Evolutionary conservation across 1,140 invertebrate genomes (phyloP), one percentile per base, ranked within the genome.

Genomic region (Berghia stephanieae): DNA sequence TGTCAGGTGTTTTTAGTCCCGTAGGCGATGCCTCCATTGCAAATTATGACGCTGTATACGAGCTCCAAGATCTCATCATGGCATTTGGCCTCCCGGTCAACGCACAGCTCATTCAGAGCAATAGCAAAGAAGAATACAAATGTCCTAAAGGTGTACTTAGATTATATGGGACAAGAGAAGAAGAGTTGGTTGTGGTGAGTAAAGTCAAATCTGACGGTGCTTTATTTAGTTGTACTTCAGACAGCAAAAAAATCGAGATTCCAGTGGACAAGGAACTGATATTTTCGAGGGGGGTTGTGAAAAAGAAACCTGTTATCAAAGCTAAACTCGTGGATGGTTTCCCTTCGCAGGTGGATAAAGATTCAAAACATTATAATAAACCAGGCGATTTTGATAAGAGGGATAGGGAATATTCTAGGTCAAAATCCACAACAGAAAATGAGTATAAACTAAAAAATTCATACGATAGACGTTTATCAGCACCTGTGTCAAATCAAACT

Each of bases 1-100:
- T 86, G 84, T 82, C 83, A 8, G 86, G 86, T 16, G 82, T 87
- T 8, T 87, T 87, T 78, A 87, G 86, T 80, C 86, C 86, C 8
- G 82, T 87, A 16, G 86, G 85, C 3, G 84, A 87, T 27, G 55
- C 81, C 21, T 72, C 81, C 8, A 60, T 79, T 24, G 79, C 81
- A 44, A 86, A 86, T 69, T 86, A 83, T 76, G 86, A 87, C 70
- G 84, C 85, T 42, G 86, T 87, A 10, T 87, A 86, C 72, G 85
- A 84, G 49, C 78, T 87, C n/a, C 84, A 86, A 49, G 84, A 87
- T 75, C 76, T 87, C 18, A 83, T 86, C 44, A 80, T 81, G 73
- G 83, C 86, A 27, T 87, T 87, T 63, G 82, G 82, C 21, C 73
- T 87, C 18, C 86, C 86, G 27, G 81, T 86, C 0, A 85, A 84